Conservation (phyloP, 1,140 invertebrate genomes). For the Neoseiulus cucumeris region DNA sequence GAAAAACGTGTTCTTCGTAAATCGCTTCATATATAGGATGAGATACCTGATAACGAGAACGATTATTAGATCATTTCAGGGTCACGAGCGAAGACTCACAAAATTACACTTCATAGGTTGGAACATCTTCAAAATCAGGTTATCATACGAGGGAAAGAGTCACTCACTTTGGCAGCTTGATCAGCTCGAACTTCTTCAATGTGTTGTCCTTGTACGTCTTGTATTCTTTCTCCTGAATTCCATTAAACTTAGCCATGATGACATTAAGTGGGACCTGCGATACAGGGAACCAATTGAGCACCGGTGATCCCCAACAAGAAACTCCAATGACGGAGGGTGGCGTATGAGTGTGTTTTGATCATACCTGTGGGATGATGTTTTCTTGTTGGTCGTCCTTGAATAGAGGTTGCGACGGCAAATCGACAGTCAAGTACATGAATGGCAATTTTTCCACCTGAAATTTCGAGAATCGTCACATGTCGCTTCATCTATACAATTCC, state of each 20-base stretch:
- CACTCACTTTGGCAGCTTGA: slow-evolving; percentile 51
- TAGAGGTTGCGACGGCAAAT: slow-evolving; percentile 81
- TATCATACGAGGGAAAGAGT: no score
- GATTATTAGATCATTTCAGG: no score
- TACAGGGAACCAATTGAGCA: slow-evolving; percentile 17
- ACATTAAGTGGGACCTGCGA: slow-evolving; percentile 74
- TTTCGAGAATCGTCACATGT: no score
- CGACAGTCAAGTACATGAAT: slow-evolving; percentile 87
- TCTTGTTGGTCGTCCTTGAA: slow-evolving; percentile 81
- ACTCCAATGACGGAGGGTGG: neutral
- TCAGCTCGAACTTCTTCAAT: slow-evolving; percentile 89
- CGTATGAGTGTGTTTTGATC: no score
- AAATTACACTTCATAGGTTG: no score
- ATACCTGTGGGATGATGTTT: slow-evolving; percentile 94
- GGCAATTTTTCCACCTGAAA: slow-evolving; percentile 57
- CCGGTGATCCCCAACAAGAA: neutral
- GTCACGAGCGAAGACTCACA: no score
- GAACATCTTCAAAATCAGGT: no score
- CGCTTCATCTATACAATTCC: no score
- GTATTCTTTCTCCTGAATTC: slow-evolving; percentile 84
- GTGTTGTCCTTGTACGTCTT: slow-evolving; percentile 99
- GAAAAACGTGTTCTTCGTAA: slow-evolving; percentile 97
- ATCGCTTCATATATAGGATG: slow-evolving; percentile 90
- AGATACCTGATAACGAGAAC: slow-evolving; percentile 40
- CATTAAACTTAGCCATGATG: slow-evolving; percentile 87